phyloP scores from a whole-genome alignment of 1,140 invertebrate species.

The Conus betulinus region DNA sequence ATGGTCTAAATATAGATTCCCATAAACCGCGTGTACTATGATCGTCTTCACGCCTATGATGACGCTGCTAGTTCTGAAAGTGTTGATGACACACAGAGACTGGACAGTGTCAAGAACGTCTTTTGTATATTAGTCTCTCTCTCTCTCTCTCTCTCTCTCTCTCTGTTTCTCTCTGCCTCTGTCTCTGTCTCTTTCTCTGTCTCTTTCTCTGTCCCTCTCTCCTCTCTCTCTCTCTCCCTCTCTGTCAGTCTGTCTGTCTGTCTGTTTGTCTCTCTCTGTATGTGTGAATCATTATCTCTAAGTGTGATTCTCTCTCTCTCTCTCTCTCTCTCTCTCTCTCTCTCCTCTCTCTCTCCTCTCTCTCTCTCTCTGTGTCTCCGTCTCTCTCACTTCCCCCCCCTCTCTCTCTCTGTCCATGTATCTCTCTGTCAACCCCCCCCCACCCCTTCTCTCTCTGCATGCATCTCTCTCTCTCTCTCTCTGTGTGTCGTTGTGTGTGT shows the following conservation, averaged over 20 bases:
- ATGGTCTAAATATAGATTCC: too few species aligned
- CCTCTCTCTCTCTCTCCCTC: background rate
- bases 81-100: too few species aligned
- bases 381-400: background rate
- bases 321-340: conserved; percentile 1
- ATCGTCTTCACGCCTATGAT: too few species aligned
- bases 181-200: background rate
- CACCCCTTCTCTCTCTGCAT: background rate
- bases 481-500: too few species aligned
- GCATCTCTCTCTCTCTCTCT: too few species aligned
- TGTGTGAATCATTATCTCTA: background rate
- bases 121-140: background rate
- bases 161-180: background rate
- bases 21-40: too few species aligned
- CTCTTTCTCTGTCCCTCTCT: background rate
- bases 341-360: background rate
- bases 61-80: too few species aligned
- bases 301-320: background rate
- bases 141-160: background rate
- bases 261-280: background rate
- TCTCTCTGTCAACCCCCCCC: background rate
- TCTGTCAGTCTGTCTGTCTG: background rate
- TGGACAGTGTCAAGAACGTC: too few species aligned
- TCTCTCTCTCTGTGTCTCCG: background rate
- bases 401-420: background rate